phyloP scores from a whole-genome alignment of 2,113 vertebrate genomes.

The Chunga burmeisteri region DNA sequence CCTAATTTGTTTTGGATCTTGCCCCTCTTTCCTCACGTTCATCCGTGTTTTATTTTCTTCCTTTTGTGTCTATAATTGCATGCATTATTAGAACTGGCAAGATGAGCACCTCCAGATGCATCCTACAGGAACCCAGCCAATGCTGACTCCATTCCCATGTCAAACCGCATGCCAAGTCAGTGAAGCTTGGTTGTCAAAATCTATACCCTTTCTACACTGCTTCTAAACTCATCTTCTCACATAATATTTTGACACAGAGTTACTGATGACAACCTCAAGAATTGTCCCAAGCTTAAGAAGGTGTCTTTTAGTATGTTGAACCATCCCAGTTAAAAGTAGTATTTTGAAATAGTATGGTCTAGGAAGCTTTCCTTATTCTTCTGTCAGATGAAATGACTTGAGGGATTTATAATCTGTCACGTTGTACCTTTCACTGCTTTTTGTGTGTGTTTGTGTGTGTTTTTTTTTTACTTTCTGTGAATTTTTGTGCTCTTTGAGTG shows the following conservation, averaged over 20 bases:
- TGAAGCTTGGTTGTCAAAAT: constrained; percentile 35
- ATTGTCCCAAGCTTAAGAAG: neutral
- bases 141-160: constrained; percentile 33
- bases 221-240: neutral
- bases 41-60: constrained; percentile 2
- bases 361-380: neutral
- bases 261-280: neutral
- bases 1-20: constrained; percentile 13
- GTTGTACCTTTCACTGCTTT: neutral
- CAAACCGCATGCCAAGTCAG: constrained; percentile 10
- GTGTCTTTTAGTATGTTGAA: neutral
- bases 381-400: neutral
- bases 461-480: neutral
- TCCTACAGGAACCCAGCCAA: constrained; percentile 53
- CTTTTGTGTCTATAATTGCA: constrained; percentile 5
- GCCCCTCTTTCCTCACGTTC: neutral
- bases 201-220: neutral
- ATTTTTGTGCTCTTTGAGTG: neutral
- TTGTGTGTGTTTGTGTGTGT: rapidly evolving
- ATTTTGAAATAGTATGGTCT: neutral
- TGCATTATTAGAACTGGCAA: constrained; percentile 53
- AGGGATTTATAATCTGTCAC: neutral
- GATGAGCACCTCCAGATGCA: constrained; percentile 63
- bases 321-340: neutral
- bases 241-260: neutral